Conservation (phyloP, 2,113 vertebrate genomes). For the Bothrops jararaca region DNA sequence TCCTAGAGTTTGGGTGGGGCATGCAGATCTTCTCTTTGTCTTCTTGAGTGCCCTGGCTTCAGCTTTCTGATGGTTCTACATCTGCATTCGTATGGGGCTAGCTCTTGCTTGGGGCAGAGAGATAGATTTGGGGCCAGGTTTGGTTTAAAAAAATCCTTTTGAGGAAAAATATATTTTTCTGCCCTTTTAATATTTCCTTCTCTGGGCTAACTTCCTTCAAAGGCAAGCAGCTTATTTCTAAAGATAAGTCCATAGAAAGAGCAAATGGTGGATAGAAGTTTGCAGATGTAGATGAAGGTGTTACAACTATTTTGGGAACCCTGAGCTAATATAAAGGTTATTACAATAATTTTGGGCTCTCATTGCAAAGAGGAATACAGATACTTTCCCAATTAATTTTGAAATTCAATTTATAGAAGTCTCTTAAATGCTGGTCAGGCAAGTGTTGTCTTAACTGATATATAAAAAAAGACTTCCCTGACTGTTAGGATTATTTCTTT, state of each 20-base stretch:
- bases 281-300: background rate
- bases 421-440: background rate
- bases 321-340: background rate
- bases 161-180: too few relatives aligned
- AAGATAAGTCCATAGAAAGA: background rate
- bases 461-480: background rate
- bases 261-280: background rate
- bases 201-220: too few relatives aligned
- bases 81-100: too few relatives aligned
- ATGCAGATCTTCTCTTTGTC: too few relatives aligned
- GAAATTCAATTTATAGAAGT: background rate
- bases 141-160: too few relatives aligned
- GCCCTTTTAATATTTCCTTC: too few relatives aligned
- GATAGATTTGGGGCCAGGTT: too few relatives aligned
- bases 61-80: too few relatives aligned
- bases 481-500: background rate
- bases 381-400: background rate
- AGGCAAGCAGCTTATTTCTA: background rate
- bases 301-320: background rate
- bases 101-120: too few relatives aligned
- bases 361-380: background rate
- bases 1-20: too few relatives aligned
- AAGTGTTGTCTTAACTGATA: background rate
- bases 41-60: too few relatives aligned
- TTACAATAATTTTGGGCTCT: background rate